Evolutionary conservation across 2,797 vertebrate genomes (phyloP).

Genomic region (Coregonus ussuriensis): DNA sequence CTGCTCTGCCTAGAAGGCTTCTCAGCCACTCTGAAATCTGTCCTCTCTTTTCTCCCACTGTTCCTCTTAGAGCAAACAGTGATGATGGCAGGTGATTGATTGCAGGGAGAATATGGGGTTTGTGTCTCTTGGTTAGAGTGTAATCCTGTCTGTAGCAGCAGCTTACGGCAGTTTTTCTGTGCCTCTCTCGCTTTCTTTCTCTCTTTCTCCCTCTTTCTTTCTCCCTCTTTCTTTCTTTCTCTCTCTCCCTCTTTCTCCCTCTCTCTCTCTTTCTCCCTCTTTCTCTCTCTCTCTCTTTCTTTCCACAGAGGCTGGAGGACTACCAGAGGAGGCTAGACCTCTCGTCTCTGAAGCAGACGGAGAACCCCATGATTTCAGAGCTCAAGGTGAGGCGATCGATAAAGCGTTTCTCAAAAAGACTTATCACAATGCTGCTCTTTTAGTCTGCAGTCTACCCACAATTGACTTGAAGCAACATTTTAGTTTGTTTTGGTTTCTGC

Average conservation of each 20-base stretch:
- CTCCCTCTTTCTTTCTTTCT: neutral
- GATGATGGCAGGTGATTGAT: constrained; percentile 4
- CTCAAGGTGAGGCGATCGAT: constrained; percentile 81
- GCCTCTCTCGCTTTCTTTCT: neutral
- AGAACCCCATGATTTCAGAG: constrained; percentile 92
- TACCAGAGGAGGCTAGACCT: constrained; percentile 95
- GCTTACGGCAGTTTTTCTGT: neutral
- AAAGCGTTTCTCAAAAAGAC: neutral
- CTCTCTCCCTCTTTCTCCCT: neutral
- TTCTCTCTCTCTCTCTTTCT: constrained; percentile 13
- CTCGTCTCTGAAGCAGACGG: constrained; percentile 91
- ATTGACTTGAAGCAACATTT: neutral
- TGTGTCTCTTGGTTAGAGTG: neutral
- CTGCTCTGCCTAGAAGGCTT: neutral
- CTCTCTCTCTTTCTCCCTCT: neutral
- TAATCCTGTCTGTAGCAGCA: constrained; percentile 1
- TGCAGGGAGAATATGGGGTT: neutral
- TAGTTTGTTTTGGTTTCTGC: neutral
- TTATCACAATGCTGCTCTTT: neutral
- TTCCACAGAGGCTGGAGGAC: constrained; percentile 88
- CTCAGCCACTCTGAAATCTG: neutral
- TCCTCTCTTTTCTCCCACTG: neutral
- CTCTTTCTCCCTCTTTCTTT: neutral
- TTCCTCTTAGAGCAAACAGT: neutral
- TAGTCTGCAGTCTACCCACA: neutral